Evolutionary conservation across 1,140 invertebrate genomes (phyloP), one percentile per base, ranked within the genome.

Genomic region (Bombus fervidus): DNA sequence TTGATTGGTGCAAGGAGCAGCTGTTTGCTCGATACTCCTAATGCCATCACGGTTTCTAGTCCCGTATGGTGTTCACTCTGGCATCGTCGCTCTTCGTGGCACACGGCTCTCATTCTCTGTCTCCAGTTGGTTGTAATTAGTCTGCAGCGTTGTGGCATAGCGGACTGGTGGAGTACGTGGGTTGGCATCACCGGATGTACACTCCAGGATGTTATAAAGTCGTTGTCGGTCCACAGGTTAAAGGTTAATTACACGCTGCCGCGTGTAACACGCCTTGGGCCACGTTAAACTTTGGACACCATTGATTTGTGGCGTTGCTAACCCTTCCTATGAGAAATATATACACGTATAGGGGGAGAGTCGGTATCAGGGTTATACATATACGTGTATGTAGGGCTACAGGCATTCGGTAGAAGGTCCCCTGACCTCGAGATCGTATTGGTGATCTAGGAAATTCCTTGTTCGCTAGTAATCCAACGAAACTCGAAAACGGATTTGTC

Each of bases 201-300:
- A 90, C 75, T 89, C 64, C 82, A 81, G 83, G 86, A 90, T 91
- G 86, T 92, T 91, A 91, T 91, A 92, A 92, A 92, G 92, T 92
- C 91, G 88, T 92, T 88, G 91, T 89, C 87, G 86, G 85, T 86
- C 87, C 82, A 89, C 74, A 83, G 83, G 89, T 89, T 89, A 93
- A 88, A 86, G 92, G 88, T 93, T 93, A 93, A 93, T 93, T 93
- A 93, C 89, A 91, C 90, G 89, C 87, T 90, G 80, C 91, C 90
- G 87, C 87, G 82, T 91, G 88, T 92, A 92, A 91, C 89, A 85
- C 86, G 89, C 89, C 86, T 78, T 64, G 88, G 90, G 90, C 87
- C 83, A 87, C 86, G 87, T 92, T 91, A 90, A 93, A 93, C 93
- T 93, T 93, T 92, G 87, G 91, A 92, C 92, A 91, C 88, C 92